phyloP scores from a whole-genome alignment of 92 coral and sea anemone species.

The Umimayanthus kanabou region DNA sequence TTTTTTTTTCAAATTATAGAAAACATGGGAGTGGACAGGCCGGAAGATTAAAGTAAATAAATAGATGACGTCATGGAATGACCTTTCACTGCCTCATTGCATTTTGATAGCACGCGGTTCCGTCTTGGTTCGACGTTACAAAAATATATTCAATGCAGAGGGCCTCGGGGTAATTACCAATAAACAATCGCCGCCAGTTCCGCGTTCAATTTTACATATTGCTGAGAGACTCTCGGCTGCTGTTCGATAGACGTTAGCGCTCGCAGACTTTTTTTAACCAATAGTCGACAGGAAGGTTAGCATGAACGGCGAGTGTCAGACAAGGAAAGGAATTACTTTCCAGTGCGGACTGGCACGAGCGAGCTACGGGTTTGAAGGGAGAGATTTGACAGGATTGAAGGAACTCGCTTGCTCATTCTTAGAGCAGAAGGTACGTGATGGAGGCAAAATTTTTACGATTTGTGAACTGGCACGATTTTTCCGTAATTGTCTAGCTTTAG shows the following conservation, averaged over 20 bases:
- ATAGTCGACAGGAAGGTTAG: not conserved
- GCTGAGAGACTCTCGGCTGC: constrained; percentile 1
- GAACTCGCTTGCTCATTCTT: constrained; percentile 98
- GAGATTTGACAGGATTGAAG: constrained; percentile 79
- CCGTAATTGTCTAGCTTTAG: not conserved
- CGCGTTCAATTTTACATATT: constrained; percentile 42
- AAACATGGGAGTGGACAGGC: not conserved
- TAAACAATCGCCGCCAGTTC: constrained; percentile 39
- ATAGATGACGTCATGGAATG: constrained; percentile 21
- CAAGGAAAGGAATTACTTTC: constrained; percentile 88
- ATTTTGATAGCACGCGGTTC: not conserved
- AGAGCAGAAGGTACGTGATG: constrained; percentile 87
- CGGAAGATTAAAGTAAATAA: not conserved
- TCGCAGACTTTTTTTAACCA: not conserved
- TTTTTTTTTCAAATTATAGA: too few relatives aligned
- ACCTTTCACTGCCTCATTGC: not conserved
- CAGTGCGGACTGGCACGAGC: constrained; percentile 99
- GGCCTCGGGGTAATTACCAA: constrained; percentile 23
- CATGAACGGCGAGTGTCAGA: constrained; percentile 87
- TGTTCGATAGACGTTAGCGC: constrained; percentile 37
- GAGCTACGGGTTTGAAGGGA: constrained; percentile 95
- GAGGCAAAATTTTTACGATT: constrained; percentile 8
- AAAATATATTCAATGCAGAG: not conserved
- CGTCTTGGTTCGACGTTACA: not conserved
- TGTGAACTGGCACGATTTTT: constrained; percentile 18